phyloP scores from a whole-genome alignment of 2,113 vertebrate species.

The Amazona vittata region DNA sequence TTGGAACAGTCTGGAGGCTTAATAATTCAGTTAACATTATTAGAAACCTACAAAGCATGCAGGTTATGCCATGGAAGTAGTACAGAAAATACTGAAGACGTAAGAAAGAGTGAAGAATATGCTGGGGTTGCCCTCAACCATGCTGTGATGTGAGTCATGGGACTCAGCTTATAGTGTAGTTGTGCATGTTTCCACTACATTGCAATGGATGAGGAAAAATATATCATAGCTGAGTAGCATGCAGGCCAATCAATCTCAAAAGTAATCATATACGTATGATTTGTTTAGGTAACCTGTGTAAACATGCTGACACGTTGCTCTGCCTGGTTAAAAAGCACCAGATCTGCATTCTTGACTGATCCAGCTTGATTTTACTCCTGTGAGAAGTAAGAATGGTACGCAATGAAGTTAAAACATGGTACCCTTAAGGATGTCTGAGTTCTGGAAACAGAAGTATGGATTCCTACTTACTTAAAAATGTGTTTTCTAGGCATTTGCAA shows the following conservation, averaged over 20 bases:
- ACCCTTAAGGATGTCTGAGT: neutral
- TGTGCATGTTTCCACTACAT: slow-evolving; percentile 51
- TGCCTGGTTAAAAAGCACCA: slow-evolving; percentile 81
- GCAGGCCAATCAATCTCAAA: slow-evolving; percentile 75
- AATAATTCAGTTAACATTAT: slow-evolving; percentile 30
- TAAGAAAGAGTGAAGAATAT: slow-evolving; percentile 36
- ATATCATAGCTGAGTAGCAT: slow-evolving; percentile 73
- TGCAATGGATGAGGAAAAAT: slow-evolving; percentile 73
- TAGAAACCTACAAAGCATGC: slow-evolving; percentile 65
- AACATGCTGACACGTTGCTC: slow-evolving; percentile 75
- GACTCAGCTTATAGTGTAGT: slow-evolving; percentile 43
- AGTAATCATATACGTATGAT: slow-evolving; percentile 68
- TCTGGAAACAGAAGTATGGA: slow-evolving; percentile 32
- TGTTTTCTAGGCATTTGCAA: neutral
- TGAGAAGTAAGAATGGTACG: slow-evolving; percentile 79
- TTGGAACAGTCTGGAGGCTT: neutral
- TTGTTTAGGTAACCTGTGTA: slow-evolving; percentile 78
- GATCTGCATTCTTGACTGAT: slow-evolving; percentile 74
- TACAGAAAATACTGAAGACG: slow-evolving; percentile 46
- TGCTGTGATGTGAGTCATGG: slow-evolving; percentile 64
- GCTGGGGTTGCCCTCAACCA: slow-evolving; percentile 48
- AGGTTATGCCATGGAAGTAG: slow-evolving; percentile 46
- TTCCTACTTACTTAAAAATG: neutral
- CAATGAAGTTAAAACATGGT: slow-evolving; percentile 51
- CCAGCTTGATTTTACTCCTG: slow-evolving; percentile 80